Evolutionary conservation across 2,113 vertebrate species (phyloP).

Genomic region (Tenebrosternarchus preto): DNA sequence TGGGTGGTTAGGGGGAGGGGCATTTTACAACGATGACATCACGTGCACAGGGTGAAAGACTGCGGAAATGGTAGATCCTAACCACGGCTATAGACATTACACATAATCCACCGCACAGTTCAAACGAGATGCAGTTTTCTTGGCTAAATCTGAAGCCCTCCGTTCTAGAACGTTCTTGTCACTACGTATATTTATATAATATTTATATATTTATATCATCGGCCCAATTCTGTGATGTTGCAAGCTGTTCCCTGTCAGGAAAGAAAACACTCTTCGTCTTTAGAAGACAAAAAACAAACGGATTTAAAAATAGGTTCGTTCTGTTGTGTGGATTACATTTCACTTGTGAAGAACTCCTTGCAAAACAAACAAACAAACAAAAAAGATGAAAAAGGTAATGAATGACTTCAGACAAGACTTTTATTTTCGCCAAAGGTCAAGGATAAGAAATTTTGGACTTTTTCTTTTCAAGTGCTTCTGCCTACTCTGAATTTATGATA

Average conservation of each 20-base stretch:
- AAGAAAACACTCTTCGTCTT: not conserved
- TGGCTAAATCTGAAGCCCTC: slow-evolving; percentile 37
- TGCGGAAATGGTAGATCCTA: slow-evolving; percentile 44
- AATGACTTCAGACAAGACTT: slow-evolving; percentile 11
- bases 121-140: slow-evolving; percentile 37
- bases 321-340: not conserved
- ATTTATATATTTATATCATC: no score
- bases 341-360: not conserved
- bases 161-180: slow-evolving; percentile 11
- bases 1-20: slow-evolving; percentile 41
- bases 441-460: not conserved
- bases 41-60: slow-evolving; percentile 69
- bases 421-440: not conserved
- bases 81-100: slow-evolving; percentile 56
- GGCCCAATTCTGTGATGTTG: no score
- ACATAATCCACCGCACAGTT: slow-evolving; percentile 51
- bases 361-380: not conserved
- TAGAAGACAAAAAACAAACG: not conserved
- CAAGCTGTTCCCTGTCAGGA: no score
- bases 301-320: not conserved
- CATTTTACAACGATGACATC: slow-evolving; percentile 71
- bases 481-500: slow-evolving; percentile 13
- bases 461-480: slow-evolving; percentile 14
- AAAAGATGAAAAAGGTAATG: not conserved
- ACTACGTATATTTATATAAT: not conserved